Conservation (phyloP, 2,888 invertebrate genomes). For the Malachius bipustulatus region DNA sequence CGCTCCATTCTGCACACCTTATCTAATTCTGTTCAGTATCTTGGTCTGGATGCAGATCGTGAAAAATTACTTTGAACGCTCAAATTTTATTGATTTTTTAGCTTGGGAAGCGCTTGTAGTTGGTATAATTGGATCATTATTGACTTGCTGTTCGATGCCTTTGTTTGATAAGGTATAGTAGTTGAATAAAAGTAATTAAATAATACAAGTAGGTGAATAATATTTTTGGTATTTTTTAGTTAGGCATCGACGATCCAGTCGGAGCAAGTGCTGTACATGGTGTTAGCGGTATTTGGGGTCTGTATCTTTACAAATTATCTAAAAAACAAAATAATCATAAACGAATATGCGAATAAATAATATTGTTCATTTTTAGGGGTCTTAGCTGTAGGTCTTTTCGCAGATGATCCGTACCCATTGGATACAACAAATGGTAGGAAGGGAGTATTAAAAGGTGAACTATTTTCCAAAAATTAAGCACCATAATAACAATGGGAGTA, state of each 20-base stretch:
- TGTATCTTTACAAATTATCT: constrained; percentile 16
- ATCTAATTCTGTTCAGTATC: no score
- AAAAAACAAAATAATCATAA: no score
- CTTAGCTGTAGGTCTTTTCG: constrained; percentile 78
- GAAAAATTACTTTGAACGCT: no score
- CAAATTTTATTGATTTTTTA: no score
- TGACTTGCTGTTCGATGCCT: constrained; percentile 60
- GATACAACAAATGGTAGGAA: constrained; percentile 65
- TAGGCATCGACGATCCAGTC: constrained; percentile 81
- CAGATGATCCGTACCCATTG: constrained; percentile 71
- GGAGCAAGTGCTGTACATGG: constrained; percentile 86
- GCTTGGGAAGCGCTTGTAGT: constrained; percentile 80
- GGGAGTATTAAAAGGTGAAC: constrained; percentile 59
- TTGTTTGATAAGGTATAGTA: constrained; percentile 54
- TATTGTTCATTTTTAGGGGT: no score
- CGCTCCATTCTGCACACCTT: no score
- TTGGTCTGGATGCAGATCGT: no score
- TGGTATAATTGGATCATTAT: constrained; percentile 64
- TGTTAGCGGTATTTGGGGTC: constrained; percentile 61
- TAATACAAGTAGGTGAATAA: not conserved
- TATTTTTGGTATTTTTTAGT: constrained; percentile 25
- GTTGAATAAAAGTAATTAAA: not conserved
- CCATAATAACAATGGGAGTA: not conserved
- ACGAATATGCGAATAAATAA: no score
- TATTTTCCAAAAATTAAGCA: not conserved